A percentile compares a stretch with the other conserved stretches of the same genome.
Conservation (phyloP, 2,797 vertebrate species). For the Gymnothorax reevesii region DNA sequence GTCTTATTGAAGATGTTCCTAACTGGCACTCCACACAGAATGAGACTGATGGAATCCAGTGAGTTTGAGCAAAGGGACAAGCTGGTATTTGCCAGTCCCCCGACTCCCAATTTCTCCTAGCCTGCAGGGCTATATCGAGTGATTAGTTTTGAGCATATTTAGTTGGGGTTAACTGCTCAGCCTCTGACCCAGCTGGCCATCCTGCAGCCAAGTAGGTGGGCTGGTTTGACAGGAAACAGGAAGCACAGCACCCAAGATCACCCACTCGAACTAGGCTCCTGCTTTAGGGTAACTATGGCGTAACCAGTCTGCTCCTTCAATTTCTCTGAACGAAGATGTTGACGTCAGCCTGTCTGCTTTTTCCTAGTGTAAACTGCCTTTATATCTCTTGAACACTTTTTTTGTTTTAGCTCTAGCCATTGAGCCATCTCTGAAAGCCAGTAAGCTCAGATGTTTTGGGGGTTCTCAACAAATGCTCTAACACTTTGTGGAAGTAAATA, state of each 20-base stretch:
- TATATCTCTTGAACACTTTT: neutral
- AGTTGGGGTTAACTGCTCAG: slow-evolving; percentile 73
- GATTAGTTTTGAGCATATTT: slow-evolving; percentile 78
- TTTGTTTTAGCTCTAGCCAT: neutral
- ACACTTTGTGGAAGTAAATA: neutral
- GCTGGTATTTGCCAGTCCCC: slow-evolving; percentile 72
- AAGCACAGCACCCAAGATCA: slow-evolving; percentile 39
- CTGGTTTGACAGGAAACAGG: slow-evolving; percentile 60
- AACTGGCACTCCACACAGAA: neutral
- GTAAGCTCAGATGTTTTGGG: neutral
- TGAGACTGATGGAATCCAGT: neutral
- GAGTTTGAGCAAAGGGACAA: neutral
- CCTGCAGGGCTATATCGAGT: slow-evolving; percentile 82
- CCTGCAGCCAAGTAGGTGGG: slow-evolving; percentile 80
- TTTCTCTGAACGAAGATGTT: neutral
- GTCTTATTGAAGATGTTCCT: slow-evolving; percentile 1
- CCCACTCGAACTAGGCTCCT: neutral
- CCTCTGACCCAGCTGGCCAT: slow-evolving; percentile 77
- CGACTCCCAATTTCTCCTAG: slow-evolving; percentile 65
- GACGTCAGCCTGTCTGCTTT: neutral
- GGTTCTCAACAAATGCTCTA: neutral
- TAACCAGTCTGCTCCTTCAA: neutral
- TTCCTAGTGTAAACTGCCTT: neutral
- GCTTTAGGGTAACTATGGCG: slow-evolving; percentile 3
- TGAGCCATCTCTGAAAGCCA: neutral